Percentiles rank a stretch among this genome's conserved stretches.
Evolutionary conservation across 2,113 vertebrate species (phyloP).

Genomic region (Saccopteryx leptura): DNA sequence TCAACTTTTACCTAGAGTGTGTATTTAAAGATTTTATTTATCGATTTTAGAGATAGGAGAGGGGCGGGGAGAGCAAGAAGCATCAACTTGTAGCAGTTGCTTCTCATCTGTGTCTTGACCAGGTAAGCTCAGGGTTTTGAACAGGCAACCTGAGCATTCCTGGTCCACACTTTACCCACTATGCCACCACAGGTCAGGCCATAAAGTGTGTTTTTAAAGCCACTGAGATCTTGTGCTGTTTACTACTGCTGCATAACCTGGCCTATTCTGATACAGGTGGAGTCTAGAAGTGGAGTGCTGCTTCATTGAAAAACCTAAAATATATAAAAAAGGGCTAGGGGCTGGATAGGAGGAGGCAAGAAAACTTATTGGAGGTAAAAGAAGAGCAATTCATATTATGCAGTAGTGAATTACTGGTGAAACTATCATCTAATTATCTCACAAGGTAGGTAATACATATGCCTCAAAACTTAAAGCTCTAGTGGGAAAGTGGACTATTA

Average conservation of each 20-base stretch:
- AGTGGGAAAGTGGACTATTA: neutral
- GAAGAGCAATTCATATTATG: neutral
- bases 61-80: too few relatives aligned
- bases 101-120: too few relatives aligned
- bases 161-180: too few relatives aligned
- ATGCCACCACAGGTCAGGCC: too few relatives aligned
- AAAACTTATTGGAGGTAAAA: neutral
- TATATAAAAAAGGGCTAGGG: neutral
- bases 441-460: neutral
- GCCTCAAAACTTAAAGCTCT: neutral
- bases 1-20: neutral
- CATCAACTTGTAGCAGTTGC: too few relatives aligned
- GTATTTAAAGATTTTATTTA: neutral
- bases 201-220: neutral
- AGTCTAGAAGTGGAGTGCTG: neutral
- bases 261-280: neutral
- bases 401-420: neutral
- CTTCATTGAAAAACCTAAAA: neutral
- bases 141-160: too few relatives aligned
- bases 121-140: too few relatives aligned
- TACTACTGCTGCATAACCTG: neutral
- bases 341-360: neutral
- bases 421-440: neutral
- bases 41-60: too few relatives aligned
- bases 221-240: neutral